phyloP scores from a whole-genome alignment of 2,113 vertebrate species.

The Todiramphus chloris region DNA sequence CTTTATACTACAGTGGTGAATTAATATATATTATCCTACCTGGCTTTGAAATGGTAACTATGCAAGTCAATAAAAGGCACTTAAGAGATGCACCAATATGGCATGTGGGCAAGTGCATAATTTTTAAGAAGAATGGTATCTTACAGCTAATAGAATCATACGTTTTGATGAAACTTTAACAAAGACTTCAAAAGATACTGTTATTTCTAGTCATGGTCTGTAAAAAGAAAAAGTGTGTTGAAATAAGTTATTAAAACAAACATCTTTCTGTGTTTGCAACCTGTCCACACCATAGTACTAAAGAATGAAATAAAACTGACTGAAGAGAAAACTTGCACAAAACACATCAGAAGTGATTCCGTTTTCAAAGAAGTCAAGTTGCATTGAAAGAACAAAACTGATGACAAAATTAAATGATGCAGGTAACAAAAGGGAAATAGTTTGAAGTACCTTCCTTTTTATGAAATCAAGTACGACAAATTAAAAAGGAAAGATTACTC shows the following conservation, averaged over 20 bases:
- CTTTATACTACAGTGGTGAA: not conserved
- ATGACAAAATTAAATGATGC: not conserved
- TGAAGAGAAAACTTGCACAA: not conserved
- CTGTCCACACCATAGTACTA: not conserved
- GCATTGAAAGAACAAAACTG: not conserved
- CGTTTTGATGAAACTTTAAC: not conserved
- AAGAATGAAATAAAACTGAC: not conserved
- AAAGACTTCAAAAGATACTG: not conserved
- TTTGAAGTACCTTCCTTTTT: not conserved
- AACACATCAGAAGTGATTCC: not conserved
- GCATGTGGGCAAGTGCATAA: too few species aligned
- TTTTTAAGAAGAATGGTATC: not conserved
- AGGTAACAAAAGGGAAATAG: not conserved
- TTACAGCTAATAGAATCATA: not conserved
- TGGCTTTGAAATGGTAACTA: not conserved
- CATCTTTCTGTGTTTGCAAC: not conserved
- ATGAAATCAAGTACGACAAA: not conserved
- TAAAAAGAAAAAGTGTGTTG: not conserved
- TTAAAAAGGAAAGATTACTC: not conserved
- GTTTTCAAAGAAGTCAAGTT: not conserved
- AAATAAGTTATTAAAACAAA: not conserved
- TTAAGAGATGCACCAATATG: too few species aligned
- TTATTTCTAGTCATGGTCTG: not conserved
- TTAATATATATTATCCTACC: not conserved
- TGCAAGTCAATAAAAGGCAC: not conserved